Evolutionary conservation across 2,888 invertebrate genomes (phyloP), one percentile per base, ranked within the genome.

Genomic region (Crepidodera aurea): DNA sequence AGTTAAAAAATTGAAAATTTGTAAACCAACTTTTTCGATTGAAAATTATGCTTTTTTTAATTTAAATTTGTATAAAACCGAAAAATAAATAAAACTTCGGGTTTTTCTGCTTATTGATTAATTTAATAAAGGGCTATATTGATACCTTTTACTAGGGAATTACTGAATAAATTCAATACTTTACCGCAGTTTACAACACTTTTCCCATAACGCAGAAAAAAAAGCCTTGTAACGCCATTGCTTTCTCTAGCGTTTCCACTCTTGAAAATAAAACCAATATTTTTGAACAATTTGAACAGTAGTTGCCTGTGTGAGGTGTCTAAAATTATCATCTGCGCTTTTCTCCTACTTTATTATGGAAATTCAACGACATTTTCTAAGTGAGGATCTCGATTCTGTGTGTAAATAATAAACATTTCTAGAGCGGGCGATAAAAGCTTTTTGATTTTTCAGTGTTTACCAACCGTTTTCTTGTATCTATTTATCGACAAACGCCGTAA

Each of bases 341-440:
- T 37, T 51, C 27, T 54, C 54, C 48, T 54, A 44, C 51, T 59
- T 39, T 51, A 64, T 64, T 64, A 64, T 64, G 64, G 58, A 64
- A 64, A 64, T 64, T 57, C 46, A 40, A 42, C 54, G 64, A 64
- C 57, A 48, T 59, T 44, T 46, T 48, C 44, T 61, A 57, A 57
- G 61, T 62, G 51, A 48, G 55, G 46, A 56, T 64, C 44, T 51
- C 60, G 46, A 64, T 64, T 60, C 42, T 56, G 62, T 67, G 69
- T 70, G 70, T 71, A 72, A 71, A 73, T 70, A 73, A 68, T 67
- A 68, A 69, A 72, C 68, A 66, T 69, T 71, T 71, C 67, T 69
- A 69, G 67, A 63, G 48, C 63, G 65, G 65, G 60, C 66, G 69
- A 71, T 69, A 71, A 71, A 70, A 71, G 69, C 70, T 69, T 71